Evolutionary conservation across 2,113 vertebrate genomes (phyloP).

Genomic region (Saguinus midas): DNA sequence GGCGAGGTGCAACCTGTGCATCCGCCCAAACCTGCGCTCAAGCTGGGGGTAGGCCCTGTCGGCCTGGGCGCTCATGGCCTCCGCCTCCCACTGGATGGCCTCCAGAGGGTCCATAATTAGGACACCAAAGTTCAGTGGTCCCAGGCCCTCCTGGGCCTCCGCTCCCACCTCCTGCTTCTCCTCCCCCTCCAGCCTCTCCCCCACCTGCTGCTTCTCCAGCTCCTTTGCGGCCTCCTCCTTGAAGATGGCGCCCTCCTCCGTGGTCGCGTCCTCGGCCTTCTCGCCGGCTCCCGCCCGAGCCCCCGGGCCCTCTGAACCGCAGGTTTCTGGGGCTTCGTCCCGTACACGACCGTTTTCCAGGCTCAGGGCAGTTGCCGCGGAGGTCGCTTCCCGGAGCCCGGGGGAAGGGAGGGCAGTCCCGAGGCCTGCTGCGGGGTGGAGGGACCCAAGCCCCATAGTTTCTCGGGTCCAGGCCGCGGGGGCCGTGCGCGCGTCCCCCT

Average conservation of each 20-base stretch:
- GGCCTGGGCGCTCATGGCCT: background rate
- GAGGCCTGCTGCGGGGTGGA: rapidly evolving
- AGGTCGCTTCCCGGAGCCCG: background rate
- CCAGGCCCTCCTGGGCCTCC: background rate
- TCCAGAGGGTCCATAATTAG: background rate
- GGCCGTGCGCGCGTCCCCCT: rapidly evolving
- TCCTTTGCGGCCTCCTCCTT: background rate
- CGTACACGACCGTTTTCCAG: background rate
- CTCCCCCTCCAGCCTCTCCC: background rate
- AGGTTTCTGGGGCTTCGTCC: background rate
- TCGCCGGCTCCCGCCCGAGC: background rate
- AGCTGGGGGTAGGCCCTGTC: background rate
- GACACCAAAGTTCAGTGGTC: background rate
- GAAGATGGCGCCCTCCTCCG: background rate
- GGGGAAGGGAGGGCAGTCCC: too few species aligned
- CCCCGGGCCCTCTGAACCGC: background rate
- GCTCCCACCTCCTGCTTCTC: background rate
- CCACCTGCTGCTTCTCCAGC: background rate
- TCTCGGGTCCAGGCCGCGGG: background rate
- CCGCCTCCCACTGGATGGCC: conserved; percentile 12
- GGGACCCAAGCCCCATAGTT: background rate
- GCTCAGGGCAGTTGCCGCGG: background rate
- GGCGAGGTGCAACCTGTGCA: background rate
- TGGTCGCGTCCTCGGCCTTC: conserved; percentile 40
- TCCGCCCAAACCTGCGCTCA: background rate